Evolutionary conservation across 1,140 invertebrate species (phyloP), one percentile per base, ranked within the genome.

Genomic region (Drosophila insularis): DNA sequence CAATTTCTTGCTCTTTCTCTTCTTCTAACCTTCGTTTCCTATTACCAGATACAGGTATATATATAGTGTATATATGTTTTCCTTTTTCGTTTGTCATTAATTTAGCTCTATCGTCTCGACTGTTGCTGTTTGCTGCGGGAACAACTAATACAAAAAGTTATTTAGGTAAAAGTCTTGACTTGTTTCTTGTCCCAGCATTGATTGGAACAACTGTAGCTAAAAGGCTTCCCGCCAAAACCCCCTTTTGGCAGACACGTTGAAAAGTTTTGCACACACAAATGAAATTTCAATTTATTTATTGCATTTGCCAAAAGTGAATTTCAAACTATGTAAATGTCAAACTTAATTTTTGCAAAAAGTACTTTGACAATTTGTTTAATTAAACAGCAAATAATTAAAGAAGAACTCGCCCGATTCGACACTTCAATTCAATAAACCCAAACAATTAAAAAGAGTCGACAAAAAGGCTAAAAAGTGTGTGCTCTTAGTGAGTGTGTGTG

Each of bases 81-180:
- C 32, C 8, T 35, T 35, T 35, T 11, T 35, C 32, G 43, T 37
- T 40, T 39, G 58, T 56, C 63, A 73, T 77, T 76, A 63, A 69
- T 64, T 77, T 71, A 13, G 43, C 39, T 58, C 43, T 40, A 43
- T 3, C 67, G 32, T 55, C 21, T 39, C 53, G 58, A 40, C 19
- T 66, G 27, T 21, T 68, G 55, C 67, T 64, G 54, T 66, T 72
- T 63, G 61, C 14, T 23, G 23, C 7, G 4, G 8, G 27, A 27
- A 27, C 27, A 27, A 27, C 27, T 6, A 27, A 6, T 11, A 35
- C 60, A 65, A 63, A 69, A 80, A 87, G 71, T 87, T 87, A 80
- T 80, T 89, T 78, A 73, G 68, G 69, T 39, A 80, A 82, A 78
- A 50, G 78, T 79, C 82, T 79, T 82, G 68, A 72, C 75, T 87